phyloP scores from a whole-genome alignment of 2,113 vertebrate genomes.

The Nyctereutes procyonoides region DNA sequence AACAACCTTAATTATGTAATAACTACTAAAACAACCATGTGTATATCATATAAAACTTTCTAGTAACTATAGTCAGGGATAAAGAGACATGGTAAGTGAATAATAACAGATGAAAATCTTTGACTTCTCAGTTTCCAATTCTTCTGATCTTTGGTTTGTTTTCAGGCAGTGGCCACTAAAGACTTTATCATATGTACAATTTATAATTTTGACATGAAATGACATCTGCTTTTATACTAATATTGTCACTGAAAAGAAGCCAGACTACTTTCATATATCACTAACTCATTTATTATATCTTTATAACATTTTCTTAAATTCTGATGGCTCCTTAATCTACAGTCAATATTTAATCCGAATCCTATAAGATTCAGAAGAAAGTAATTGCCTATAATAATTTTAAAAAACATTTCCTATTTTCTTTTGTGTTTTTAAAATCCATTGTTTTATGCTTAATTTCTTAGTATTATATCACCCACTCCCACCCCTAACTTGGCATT shows the following conservation, averaged over 20 bases:
- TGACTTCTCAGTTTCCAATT: neutral
- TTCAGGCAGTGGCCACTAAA: conserved; percentile 10
- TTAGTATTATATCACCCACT: neutral
- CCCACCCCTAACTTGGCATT: neutral
- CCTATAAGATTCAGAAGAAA: conserved; percentile 48
- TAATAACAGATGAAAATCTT: neutral
- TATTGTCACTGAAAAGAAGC: conserved; percentile 49
- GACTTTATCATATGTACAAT: neutral
- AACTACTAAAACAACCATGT: conserved; percentile 23
- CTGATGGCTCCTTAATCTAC: neutral
- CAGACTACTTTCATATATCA: neutral
- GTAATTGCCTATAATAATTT: neutral
- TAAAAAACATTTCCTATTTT: neutral
- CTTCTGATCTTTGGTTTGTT: neutral
- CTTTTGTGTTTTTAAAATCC: conserved; percentile 36
- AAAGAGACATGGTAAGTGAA: neutral
- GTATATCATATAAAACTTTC: conserved; percentile 15
- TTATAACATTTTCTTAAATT: neutral
- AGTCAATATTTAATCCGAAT: conserved; percentile 30
- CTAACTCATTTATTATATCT: conserved; percentile 38
- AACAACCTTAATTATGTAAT: neutral
- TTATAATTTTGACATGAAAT: conserved; percentile 44
- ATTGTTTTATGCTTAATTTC: neutral
- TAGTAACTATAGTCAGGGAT: neutral
- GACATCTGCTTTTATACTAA: conserved; percentile 61